phyloP scores from a whole-genome alignment of 2,888 invertebrate species.

The Mythimna vitellina region DNA sequence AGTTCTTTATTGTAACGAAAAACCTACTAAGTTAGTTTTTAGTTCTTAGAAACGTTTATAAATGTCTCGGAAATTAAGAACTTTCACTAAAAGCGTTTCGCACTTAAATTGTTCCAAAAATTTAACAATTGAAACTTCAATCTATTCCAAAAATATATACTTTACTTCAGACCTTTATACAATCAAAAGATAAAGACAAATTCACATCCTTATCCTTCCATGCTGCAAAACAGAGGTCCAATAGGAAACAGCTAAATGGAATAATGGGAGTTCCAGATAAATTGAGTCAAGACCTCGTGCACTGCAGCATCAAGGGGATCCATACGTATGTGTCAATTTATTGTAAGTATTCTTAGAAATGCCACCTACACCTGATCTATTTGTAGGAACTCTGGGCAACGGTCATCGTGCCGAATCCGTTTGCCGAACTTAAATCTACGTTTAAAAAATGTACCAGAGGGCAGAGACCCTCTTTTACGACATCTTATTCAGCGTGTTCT shows the following conservation, averaged over 20 bases:
- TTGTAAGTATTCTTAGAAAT: slow-evolving; percentile 82
- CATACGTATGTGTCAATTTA: slow-evolving; percentile 68
- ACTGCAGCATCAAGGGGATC: slow-evolving; percentile 62
- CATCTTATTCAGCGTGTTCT: slow-evolving; percentile 2
- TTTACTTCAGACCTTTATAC: background rate
- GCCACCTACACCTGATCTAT: slow-evolving; percentile 86
- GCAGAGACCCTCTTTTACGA: slow-evolving; percentile 45
- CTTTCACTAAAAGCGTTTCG: background rate
- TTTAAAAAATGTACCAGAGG: slow-evolving; percentile 45
- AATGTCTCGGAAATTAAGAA: background rate
- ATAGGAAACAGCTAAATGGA: slow-evolving; percentile 61
- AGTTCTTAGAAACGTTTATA: background rate
- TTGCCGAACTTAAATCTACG: slow-evolving; percentile 61
- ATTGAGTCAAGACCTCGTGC: slow-evolving; percentile 65
- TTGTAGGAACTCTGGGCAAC: slow-evolving; percentile 79
- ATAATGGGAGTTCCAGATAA: slow-evolving; percentile 65
- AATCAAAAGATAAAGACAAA: slow-evolving; percentile 20
- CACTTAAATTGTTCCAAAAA: background rate
- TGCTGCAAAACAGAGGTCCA: slow-evolving; percentile 47
- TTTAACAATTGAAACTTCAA: background rate
- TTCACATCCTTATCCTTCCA: slow-evolving; percentile 24
- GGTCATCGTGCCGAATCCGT: slow-evolving; percentile 80
- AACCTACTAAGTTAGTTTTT: background rate
- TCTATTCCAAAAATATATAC: background rate
- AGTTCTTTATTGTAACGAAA: slow-evolving; percentile 17